Evolutionary conservation across 2,113 vertebrate species (phyloP), one percentile per base, ranked within the genome.

Genomic region (Macaca mulatta): DNA sequence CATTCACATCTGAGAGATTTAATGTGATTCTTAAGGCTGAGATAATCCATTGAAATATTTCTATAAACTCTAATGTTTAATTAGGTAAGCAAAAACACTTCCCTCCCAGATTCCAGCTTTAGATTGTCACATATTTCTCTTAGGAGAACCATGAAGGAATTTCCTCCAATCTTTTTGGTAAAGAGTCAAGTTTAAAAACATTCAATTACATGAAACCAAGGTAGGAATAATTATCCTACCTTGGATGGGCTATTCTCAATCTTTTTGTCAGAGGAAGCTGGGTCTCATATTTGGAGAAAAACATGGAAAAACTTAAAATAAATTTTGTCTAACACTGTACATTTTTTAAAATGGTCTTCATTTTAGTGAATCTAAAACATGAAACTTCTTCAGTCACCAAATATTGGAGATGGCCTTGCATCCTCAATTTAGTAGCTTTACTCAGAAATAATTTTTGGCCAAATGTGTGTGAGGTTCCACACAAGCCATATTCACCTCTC

Each of bases 41-140:
- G 57, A 93, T 98, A 98, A 98, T 98, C 98, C 94, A 94, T 5
- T 88, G 38, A 98, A 97, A 97, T 87, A 98, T 98, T 98, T 98
- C 55, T 85, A 95, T 92, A 97, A 98, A 67, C 86, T 86, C 81
- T 94, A 84, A 96, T 38, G 55, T 17, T 98, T 98, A 97, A 97
- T 97, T 94, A 90, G 69, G 32, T 2, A 3, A 92, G 43, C 45
- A 95, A 97, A 93, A 79, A 83, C 10, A 64, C 69, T 35, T 32
- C 67, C 59, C 57, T 55, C 79, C 4, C 27, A 89, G 84, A 91
- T 75, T 50, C 64, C 23, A 93, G 67, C 25, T 52, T 97, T 12
- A 30, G 80, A 97, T 97, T 98, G 95, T 96, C 52, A 75, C 78
- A 92, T 96, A 97, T 98, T 98, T 98, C 75, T 94, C 40, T 89